phyloP scores from a whole-genome alignment of 2,888 invertebrate species.

The Metallyticus violacea region DNA sequence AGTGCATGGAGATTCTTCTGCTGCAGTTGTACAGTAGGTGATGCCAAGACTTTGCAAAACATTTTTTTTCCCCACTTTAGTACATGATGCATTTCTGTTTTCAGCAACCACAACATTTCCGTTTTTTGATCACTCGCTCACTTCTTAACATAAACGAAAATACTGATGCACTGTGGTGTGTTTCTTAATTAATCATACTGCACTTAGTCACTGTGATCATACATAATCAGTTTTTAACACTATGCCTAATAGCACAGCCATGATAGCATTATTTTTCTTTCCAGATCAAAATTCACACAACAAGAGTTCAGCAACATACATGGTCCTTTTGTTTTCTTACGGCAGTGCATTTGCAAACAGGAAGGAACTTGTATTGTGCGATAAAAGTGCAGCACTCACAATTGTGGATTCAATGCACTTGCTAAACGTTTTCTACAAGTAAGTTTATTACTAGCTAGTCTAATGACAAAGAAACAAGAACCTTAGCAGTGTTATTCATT shows the following conservation, averaged over 20 bases:
- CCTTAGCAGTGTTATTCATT: background rate
- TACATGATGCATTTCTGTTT: background rate
- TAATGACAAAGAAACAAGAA: background rate
- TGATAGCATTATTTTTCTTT: background rate
- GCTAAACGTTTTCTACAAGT: background rate
- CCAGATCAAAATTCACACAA: background rate
- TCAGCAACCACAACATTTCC: background rate
- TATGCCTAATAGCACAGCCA: background rate
- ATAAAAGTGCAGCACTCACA: conserved; percentile 13
- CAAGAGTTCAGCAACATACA: background rate
- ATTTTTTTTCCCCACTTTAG: background rate
- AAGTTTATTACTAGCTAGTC: background rate
- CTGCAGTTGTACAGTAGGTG: background rate
- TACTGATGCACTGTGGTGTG: background rate
- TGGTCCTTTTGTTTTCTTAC: conserved; percentile 10
- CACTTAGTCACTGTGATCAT: background rate
- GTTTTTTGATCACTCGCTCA: background rate
- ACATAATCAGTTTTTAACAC: background rate
- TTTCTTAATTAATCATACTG: background rate
- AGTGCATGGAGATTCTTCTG: background rate
- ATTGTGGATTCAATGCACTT: background rate
- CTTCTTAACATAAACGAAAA: background rate
- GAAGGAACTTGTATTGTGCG: conserved; percentile 27
- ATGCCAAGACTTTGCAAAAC: background rate
- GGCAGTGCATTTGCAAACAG: conserved; percentile 32